Evolutionary conservation across 2,797 vertebrate genomes (phyloP).

Genomic region (Gouania willdenowi): DNA sequence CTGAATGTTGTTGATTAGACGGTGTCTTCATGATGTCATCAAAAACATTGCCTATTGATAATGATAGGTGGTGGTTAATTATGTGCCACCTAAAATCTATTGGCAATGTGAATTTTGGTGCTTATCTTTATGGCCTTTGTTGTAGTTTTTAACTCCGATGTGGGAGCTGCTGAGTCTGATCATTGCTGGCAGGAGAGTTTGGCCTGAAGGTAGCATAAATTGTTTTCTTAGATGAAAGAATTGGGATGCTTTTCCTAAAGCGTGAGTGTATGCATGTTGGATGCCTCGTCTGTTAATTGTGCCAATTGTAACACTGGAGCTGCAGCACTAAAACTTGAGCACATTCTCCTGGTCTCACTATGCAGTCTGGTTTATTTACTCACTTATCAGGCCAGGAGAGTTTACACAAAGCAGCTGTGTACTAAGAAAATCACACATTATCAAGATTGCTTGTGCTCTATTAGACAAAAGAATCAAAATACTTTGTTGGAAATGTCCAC

Average conservation of each 20-base stretch:
- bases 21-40: slow-evolving; percentile 34
- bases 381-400: too few species aligned
- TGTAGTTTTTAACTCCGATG: slow-evolving; percentile 44
- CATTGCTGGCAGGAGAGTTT: slow-evolving; percentile 25
- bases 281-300: slow-evolving; percentile 5
- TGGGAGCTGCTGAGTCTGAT: slow-evolving; percentile 28
- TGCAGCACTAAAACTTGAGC: too few species aligned
- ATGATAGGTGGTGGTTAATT: slow-evolving; percentile 43
- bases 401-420: too few species aligned
- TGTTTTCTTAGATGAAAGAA: slow-evolving; percentile 16
- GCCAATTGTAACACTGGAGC: neutral
- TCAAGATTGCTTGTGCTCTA: too few species aligned
- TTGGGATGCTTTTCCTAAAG: slow-evolving; percentile 8
- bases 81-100: slow-evolving; percentile 44
- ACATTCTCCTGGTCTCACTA: too few species aligned
- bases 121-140: slow-evolving; percentile 26
- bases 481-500: too few species aligned
- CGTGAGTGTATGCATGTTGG: slow-evolving; percentile 6
- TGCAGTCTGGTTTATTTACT: too few species aligned
- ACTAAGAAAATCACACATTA: too few species aligned
- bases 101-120: slow-evolving; percentile 28
- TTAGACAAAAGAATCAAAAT: too few species aligned
- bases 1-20: slow-evolving; percentile 43
- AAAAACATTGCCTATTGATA: slow-evolving; percentile 30
- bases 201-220: slow-evolving; percentile 16